Conservation (phyloP, 2,797 vertebrate genomes). For the Rhadinocentrus ornatus region DNA sequence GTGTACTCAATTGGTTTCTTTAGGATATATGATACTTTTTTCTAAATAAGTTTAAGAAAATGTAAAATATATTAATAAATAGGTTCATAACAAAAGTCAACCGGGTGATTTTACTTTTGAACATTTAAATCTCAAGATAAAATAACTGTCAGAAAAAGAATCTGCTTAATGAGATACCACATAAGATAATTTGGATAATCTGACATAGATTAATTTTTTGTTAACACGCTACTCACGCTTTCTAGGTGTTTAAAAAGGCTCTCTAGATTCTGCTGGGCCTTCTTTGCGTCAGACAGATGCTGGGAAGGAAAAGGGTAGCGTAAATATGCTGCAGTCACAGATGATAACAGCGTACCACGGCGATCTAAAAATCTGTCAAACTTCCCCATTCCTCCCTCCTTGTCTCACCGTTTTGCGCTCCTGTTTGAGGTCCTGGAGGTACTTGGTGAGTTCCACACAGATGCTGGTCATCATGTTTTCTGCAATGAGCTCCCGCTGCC, state of each 20-base stretch:
- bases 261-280: slow-evolving; percentile 89
- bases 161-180: not conserved
- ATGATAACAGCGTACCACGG: not conserved
- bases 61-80: too few species aligned
- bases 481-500: slow-evolving; percentile 92
- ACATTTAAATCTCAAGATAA: not conserved
- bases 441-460: slow-evolving; percentile 89
- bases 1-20: too few species aligned
- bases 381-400: not conserved
- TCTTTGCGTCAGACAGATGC: slow-evolving; percentile 86
- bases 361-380: not conserved
- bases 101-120: too few species aligned
- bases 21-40: too few species aligned
- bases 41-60: too few species aligned
- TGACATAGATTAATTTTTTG: not conserved
- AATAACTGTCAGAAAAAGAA: slow-evolving; percentile 9
- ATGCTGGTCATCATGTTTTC: slow-evolving; percentile 91
- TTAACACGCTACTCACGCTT: slow-evolving; percentile 78
- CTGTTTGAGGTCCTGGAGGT: slow-evolving; percentile 90
- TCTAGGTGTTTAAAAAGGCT: slow-evolving; percentile 87
- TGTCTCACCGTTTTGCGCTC: slow-evolving; percentile 92
- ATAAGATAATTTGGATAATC: not conserved
- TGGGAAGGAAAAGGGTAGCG: slow-evolving; percentile 52
- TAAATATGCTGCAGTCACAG: slow-evolving; percentile 8
- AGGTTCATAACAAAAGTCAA: too few species aligned